Evolutionary conservation across 2,113 vertebrate species (phyloP).

Genomic region (Syngnathus floridae): DNA sequence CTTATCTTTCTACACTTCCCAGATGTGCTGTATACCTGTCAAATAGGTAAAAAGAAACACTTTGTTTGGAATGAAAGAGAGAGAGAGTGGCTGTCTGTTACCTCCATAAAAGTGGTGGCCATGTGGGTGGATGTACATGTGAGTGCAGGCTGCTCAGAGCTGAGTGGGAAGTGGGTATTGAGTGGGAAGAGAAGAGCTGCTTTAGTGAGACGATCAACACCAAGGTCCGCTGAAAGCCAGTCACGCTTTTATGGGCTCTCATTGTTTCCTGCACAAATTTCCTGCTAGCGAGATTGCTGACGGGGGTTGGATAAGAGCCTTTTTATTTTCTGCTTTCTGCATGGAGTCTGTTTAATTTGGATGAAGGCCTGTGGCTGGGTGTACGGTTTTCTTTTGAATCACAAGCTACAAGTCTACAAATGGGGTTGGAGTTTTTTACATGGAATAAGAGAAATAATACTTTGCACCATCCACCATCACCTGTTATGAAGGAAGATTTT

Average conservation of each 20-base stretch:
- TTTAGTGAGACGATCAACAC: conserved; percentile 58
- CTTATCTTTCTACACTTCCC: conserved; percentile 6
- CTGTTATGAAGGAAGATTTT: too few species aligned
- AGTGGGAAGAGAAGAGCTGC: conserved; percentile 67
- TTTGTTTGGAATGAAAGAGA: not conserved
- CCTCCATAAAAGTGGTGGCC: conserved; percentile 53
- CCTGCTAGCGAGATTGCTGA: conserved; percentile 23
- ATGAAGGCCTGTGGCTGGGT: not conserved
- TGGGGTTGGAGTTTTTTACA: too few species aligned
- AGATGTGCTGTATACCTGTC: conserved; percentile 39
- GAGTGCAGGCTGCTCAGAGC: conserved; percentile 64
- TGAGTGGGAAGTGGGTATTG: conserved; percentile 65
- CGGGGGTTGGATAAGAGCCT: conserved; percentile 5
- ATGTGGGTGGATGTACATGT: conserved; percentile 62
- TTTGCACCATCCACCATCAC: too few species aligned
- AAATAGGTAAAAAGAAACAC: conserved; percentile 7
- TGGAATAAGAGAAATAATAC: too few species aligned
- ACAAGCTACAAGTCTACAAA: not conserved
- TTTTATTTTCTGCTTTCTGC: conserved; percentile 7
- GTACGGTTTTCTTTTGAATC: not conserved
- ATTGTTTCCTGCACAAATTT: conserved; percentile 46
- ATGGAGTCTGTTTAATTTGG: not conserved
- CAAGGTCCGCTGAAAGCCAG: conserved; percentile 53
- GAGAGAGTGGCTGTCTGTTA: conserved; percentile 42
- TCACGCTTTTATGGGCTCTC: conserved; percentile 51